phyloP scores from a whole-genome alignment of 2,797 vertebrate species.

The Diplodus sargus region DNA sequence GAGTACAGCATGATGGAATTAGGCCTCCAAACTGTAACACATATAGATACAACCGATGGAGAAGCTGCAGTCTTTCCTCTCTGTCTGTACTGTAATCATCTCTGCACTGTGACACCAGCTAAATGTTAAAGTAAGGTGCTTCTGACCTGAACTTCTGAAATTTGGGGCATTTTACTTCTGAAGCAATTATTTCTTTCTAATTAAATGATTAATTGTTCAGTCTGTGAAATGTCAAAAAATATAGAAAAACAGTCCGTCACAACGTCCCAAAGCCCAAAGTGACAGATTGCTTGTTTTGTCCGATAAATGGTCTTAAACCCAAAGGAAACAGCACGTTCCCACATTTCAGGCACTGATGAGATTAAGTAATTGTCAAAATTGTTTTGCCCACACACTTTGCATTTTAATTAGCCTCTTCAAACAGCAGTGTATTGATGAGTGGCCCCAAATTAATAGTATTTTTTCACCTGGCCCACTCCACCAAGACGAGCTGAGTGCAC shows the following conservation, averaged over 20 bases:
- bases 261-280: constrained; percentile 3
- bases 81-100: background rate
- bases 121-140: constrained; percentile 14
- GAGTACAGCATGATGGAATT: constrained; percentile 21
- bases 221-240: background rate
- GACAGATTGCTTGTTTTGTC: constrained; percentile 16
- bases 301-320: background rate
- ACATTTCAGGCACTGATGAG: background rate
- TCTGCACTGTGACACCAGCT: background rate
- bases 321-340: background rate
- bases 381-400: background rate
- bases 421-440: constrained; percentile 13
- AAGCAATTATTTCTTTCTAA: constrained; percentile 17
- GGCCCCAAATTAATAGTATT: background rate
- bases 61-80: background rate
- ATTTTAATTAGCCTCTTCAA: constrained; percentile 28
- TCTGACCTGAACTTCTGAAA: no score
- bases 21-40: constrained; percentile 2
- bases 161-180: constrained; percentile 2
- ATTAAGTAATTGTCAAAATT: constrained; percentile 21
- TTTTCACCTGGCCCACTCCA: background rate
- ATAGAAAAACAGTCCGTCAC: background rate
- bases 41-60: background rate
- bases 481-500: constrained; percentile 22
- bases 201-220: constrained; percentile 17